Base-by-base conservation (phyloP, 37 sponge, comb jelly and placozoan species). In the Aphrocallistes beatrix region DNA sequence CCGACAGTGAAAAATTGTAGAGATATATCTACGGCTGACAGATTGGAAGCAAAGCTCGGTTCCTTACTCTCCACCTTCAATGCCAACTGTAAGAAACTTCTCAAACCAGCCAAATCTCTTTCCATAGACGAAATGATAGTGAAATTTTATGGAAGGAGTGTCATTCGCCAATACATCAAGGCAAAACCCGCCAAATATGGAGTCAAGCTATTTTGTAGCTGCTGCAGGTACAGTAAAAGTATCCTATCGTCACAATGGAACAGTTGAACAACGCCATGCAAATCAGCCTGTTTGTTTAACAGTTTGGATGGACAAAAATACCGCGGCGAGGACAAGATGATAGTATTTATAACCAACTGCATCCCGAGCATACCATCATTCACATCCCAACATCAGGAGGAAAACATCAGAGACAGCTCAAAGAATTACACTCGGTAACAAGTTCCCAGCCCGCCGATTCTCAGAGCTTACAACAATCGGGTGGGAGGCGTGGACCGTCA, bases 231-330 rank as follows among this genome's bases (percentile, higher is more conserved):
- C n/a, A n/a, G n/a, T n/a, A n/a, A n/a, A n/a, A n/a, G n/a, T n/a
- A n/a, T 21, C n/a, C n/a, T n/a, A n/a, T n/a, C n/a, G n/a, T n/a
- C n/a, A n/a, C n/a, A n/a, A n/a, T n/a, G n/a, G n/a, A n/a, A n/a
- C n/a, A n/a, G n/a, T n/a, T n/a, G n/a, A n/a, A n/a, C 49, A 60
- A 19, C 32, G 10, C 3, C 75, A 60, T 25, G 75, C 75, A 30
- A 13, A 60, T 19, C 28, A 60, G n/a, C 75, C 75, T 60, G 75
- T 60, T 30, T 60, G 32, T 28, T 6, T 47, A 47, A 6, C n/a
- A 6, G 75, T 60, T 25, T 60, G 75, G 75, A 60, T 60, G 75
- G 75, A 60, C 21, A 60, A 60, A 60, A 60, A 60, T 60, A 60
- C 34, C 75, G 75, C 32, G 8, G 28, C 3, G 17, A 3, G 6